Evolutionary conservation across 1,140 invertebrate species (phyloP), one percentile per base, ranked within the genome.

Genomic region (Schlechtendalia chinensis): DNA sequence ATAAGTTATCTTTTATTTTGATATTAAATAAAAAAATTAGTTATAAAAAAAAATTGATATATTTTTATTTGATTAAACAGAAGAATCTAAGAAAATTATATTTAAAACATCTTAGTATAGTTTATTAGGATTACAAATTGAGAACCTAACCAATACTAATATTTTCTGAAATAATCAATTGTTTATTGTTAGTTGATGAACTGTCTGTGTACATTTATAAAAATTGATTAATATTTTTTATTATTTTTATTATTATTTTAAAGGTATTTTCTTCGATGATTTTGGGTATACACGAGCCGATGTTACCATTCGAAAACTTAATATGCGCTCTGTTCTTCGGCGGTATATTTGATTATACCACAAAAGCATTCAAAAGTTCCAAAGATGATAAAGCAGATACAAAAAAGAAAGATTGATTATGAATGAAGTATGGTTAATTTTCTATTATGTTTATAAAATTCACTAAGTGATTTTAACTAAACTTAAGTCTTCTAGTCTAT

Each of bases 251-350:
- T 69, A 53, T 81, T 32, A 32, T 45, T 59, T 81, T 81, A 82
- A 86, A 86, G 74, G 86, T 93, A 90, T 86, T 99, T 32, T 98
- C 96, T 12, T 98, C 96, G 11, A 93, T 99, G 83, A 87, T 99
- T 24, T 88, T 99, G 81, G 96, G 97, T 80, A 98, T 99, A 84
- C 95, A 97, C 84, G 98, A 99, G 90, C 98, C 98, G 61, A 98
- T 99, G 87, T 90, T 97, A 82, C 98, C 98, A 61, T 97, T 99
- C 85, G 98, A 99, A 88, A 99, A 99, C 87, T 88, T 99, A 29
- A 94, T 96, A 87, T 99, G 97, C 86, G 95, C 96, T 19, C 88
- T 99, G 63, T 98, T 98, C 88, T 90, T 99, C 86, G 98, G 98
- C 72, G 98, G 98, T 77, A 95, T 99, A 85, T 98, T 96, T 93